These are phyloP conservation scores for Melanotaenia duboulayi DNA, from an alignment of 2,113 vertebrate genomes.

Conservation along the genomic window DNA sequence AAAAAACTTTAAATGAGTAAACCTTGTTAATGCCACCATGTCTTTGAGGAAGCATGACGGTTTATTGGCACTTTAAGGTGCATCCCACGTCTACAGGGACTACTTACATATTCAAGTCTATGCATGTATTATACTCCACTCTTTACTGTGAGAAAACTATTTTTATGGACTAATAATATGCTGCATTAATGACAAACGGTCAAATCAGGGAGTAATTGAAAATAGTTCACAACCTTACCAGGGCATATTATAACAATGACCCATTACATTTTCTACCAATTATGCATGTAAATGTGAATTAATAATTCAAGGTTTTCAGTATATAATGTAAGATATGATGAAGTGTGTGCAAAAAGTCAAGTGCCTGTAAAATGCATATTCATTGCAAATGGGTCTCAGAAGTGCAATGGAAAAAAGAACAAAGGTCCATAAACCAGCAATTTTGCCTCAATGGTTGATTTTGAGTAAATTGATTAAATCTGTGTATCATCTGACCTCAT, in stretches of 20 bases:
- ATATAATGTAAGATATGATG: slow-evolving; percentile 18
- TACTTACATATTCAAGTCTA: too few relatives aligned
- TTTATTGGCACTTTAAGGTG: too few relatives aligned
- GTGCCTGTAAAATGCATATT: slow-evolving; percentile 33
- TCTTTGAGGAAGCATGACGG: too few relatives aligned
- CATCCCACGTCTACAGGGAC: too few relatives aligned
- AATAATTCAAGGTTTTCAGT: slow-evolving; percentile 52
- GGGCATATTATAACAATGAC: not conserved
- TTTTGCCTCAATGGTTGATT: slow-evolving; percentile 19
- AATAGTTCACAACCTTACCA: slow-evolving; percentile 6
- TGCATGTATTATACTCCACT: too few relatives aligned
- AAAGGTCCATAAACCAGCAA: slow-evolving; percentile 32
- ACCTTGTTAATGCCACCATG: too few relatives aligned
- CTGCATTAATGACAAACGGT: not conserved
- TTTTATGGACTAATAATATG: not conserved
- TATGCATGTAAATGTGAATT: slow-evolving; percentile 33
- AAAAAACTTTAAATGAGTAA: too few relatives aligned
- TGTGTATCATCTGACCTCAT: not conserved
- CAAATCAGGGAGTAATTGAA: not conserved
- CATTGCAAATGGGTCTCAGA: slow-evolving; percentile 6
- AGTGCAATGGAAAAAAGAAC: slow-evolving; percentile 11
- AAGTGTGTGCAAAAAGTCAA: slow-evolving; percentile 31
- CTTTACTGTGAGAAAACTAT: too few relatives aligned
- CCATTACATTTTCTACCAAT: slow-evolving; percentile 21
- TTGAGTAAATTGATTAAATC: slow-evolving; percentile 6